Base-by-base conservation (phyloP, 2,888 invertebrate genomes). In the Drosophila cognata region DNA sequence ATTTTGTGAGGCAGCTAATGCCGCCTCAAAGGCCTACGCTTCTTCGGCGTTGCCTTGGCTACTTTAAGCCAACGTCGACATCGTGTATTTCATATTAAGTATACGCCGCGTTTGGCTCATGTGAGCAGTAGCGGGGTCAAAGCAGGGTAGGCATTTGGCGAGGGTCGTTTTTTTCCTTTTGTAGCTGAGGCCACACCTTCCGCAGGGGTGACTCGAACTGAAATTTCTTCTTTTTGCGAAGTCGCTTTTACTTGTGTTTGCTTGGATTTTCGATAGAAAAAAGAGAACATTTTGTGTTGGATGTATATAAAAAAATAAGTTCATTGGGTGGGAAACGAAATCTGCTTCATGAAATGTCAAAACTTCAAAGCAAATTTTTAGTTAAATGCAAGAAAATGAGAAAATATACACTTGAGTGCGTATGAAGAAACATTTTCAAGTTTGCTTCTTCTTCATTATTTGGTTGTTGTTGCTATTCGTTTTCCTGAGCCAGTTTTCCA, bases 391-490 rank as follows among this genome's bases (percentile, higher is more conserved):
- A 81, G 84, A 87, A 91, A 91, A 91, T 91, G 84, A 83, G 84
- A 88, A 92, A 87, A 90, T 91, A 84, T 91, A 82, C 91, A 91
- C 91, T 91, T 87, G 91, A 92, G 77, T 91, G 91, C 85, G 79
- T 88, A 84, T 79, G 77, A 81, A 81, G 79, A 82, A 83, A 82
- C 80, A 84, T 90, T 87, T 82, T 63, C 62, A 79, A 56, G 56
- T 36, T 62, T 63, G 57, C 68, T 52, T 60, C 65, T 52, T 38
- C 63, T 35, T 72, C 25, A 50, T 66, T 10, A 53, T 63, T 29
- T 73, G 51, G 29, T 71, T 57, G 33, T 57, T 63, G 61, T 71
- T 74, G 56, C 52, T 81, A 77, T 83, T 78, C 74, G 76, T 70
- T 77, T 70, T 70, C 62, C 60, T 77, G 66, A 58, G 76, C 67